phyloP scores from a whole-genome alignment of 2,797 vertebrate species.

The Mus spretus region DNA sequence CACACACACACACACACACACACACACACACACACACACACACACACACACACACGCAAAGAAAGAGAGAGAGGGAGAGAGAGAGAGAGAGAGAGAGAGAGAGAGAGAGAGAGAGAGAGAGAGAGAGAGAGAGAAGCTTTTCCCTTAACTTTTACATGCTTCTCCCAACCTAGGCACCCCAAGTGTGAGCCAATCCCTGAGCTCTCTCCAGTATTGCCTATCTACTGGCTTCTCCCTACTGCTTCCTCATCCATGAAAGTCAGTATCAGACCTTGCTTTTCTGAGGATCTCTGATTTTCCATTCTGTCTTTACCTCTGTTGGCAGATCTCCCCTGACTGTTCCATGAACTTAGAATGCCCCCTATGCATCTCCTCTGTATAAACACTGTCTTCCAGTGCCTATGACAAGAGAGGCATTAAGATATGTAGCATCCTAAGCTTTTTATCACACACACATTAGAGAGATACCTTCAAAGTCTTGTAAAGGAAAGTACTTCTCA shows the following conservation, averaged over 20 bases:
- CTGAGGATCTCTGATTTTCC: not conserved
- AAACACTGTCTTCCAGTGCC: not conserved
- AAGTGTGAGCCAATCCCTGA: not conserved
- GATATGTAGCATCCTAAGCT: not conserved
- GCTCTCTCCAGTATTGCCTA: too few relatives aligned
- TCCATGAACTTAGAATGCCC: not conserved
- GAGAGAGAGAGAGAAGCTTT: not conserved
- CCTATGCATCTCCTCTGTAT: not conserved
- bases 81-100: too few relatives aligned
- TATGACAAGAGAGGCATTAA: not conserved
- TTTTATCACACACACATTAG: not conserved
- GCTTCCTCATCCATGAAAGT: not conserved
- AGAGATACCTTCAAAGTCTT: slow-evolving; percentile 89
- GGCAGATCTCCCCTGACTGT: not conserved
- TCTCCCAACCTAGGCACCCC: not conserved
- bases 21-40: not conserved
- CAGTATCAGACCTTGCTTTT: not conserved
- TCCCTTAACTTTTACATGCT: too few relatives aligned
- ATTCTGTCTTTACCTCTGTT: not conserved
- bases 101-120: too few relatives aligned
- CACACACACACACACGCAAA: not conserved
- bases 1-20: not conserved
- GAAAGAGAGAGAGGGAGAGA: too few relatives aligned
- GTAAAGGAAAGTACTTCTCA: slow-evolving; percentile 75
- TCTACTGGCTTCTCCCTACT: not conserved